These are phyloP conservation scores for Drosophila paulistorum DNA, from an alignment of 1,140 invertebrate species.

Conservation along the genomic window DNA sequence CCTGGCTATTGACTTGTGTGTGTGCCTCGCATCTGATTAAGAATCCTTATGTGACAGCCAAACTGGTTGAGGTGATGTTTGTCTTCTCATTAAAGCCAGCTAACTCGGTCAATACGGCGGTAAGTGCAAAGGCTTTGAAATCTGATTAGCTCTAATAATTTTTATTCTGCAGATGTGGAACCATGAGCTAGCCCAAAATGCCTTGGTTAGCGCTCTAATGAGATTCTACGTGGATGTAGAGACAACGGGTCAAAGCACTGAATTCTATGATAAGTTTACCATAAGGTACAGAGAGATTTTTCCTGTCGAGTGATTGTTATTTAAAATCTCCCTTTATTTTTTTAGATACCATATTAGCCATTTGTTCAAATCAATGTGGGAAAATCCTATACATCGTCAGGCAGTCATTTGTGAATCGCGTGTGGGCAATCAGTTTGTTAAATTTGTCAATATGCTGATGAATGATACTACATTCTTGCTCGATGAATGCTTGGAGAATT, in stretches of 20 bases:
- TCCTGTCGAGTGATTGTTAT: not conserved
- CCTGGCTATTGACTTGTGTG: slow-evolving; percentile 94
- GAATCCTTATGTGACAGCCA: slow-evolving; percentile 98
- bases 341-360: slow-evolving; percentile 96
- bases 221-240: slow-evolving; percentile 99
- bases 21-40: slow-evolving; percentile 95
- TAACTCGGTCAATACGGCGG: slow-evolving; percentile 84
- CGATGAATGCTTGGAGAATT: slow-evolving; percentile 96
- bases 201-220: slow-evolving; percentile 95
- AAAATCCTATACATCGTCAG: slow-evolving; percentile 86
- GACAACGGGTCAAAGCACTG: slow-evolving; percentile 97
- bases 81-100: slow-evolving; percentile 92
- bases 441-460: slow-evolving; percentile 99
- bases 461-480: slow-evolving; percentile 99
- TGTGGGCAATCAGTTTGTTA: slow-evolving; percentile 96
- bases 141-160: not conserved
- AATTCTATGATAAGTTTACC: slow-evolving; percentile 99
- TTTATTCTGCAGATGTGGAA: slow-evolving; percentile 87
- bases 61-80: slow-evolving; percentile 97
- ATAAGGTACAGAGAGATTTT: slow-evolving; percentile 86
- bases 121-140: slow-evolving; percentile 51
- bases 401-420: slow-evolving; percentile 92
- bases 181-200: slow-evolving; percentile 92
- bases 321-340: not conserved
- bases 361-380: slow-evolving; percentile 95